Conservation (phyloP, 2,888 invertebrate genomes). For the Apoderus coryli region DNA sequence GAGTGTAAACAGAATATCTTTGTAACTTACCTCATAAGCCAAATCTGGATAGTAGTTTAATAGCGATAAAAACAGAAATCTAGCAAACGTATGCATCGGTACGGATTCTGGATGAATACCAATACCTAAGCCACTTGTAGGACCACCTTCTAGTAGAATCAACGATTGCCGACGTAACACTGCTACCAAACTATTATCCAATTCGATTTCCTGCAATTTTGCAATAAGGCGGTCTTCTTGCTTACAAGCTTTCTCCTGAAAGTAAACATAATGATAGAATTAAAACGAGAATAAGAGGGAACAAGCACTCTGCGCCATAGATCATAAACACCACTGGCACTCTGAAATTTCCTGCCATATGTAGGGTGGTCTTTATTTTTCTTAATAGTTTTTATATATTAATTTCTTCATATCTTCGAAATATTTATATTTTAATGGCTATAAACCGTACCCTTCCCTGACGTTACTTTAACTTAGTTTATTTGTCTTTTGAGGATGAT, state of each 20-base stretch:
- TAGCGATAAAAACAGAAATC: constrained; percentile 64
- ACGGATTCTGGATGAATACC: constrained; percentile 70
- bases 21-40: constrained; percentile 63
- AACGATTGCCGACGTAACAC: constrained; percentile 54
- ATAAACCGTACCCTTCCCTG: no score
- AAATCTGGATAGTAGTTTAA: constrained; percentile 61
- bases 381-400: no score
- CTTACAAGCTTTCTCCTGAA: constrained; percentile 47
- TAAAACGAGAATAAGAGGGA: no score
- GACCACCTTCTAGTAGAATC: constrained; percentile 60
- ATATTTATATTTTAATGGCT: no score
- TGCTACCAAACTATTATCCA: constrained; percentile 53
- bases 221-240: constrained; percentile 67
- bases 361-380: no score
- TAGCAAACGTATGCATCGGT: constrained; percentile 72
- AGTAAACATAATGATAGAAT: constrained; percentile 12
- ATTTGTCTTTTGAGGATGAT: no score
- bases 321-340: no score
- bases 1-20: no score
- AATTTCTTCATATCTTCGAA: no score
- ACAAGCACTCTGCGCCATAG: no score
- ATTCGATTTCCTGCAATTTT: constrained; percentile 60
- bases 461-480: no score
- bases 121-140: constrained; percentile 56
- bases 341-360: no score